Evolutionary conservation across 2,888 invertebrate species (phyloP).

Genomic region (Congeria kusceri): DNA sequence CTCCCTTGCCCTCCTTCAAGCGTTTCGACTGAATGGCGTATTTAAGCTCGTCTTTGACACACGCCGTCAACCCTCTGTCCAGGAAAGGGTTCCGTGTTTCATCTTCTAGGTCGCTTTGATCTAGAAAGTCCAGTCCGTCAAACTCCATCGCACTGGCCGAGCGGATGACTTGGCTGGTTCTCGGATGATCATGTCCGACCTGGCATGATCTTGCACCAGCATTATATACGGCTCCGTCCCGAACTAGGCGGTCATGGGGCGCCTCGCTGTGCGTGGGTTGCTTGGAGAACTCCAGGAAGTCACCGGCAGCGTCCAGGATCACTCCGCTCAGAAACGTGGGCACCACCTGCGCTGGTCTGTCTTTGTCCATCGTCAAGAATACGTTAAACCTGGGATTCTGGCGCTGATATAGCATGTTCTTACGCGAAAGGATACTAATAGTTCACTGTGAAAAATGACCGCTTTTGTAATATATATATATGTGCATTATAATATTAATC

Average conservation of each 20-base stretch:
- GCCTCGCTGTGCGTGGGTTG: no score
- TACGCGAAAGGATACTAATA: neutral
- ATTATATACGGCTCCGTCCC: no score
- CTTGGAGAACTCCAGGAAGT: no score
- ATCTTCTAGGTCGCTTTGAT: conserved; percentile 28
- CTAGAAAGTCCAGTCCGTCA: neutral
- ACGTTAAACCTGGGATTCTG: conserved; percentile 17
- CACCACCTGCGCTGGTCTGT: conserved; percentile 35
- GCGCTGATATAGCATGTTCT: neutral
- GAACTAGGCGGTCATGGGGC: no score
- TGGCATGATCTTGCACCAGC: no score
- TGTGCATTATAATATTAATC: no score
- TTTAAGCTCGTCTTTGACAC: conserved; percentile 63
- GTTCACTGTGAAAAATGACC: no score
- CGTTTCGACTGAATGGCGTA: conserved; percentile 61
- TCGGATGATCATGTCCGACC: no score
- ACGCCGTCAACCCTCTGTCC: conserved; percentile 42
- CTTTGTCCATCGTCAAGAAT: conserved; percentile 34
- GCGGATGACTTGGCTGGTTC: no score
- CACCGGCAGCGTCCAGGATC: no score
- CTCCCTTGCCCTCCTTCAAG: conserved; percentile 55
- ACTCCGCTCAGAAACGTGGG: conserved; percentile 6
- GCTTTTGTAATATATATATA: no score
- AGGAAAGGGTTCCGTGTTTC: conserved; percentile 25
- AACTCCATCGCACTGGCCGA: no score